Conservation (phyloP, 2,888 invertebrate genomes). For the Atrina japonica region DNA sequence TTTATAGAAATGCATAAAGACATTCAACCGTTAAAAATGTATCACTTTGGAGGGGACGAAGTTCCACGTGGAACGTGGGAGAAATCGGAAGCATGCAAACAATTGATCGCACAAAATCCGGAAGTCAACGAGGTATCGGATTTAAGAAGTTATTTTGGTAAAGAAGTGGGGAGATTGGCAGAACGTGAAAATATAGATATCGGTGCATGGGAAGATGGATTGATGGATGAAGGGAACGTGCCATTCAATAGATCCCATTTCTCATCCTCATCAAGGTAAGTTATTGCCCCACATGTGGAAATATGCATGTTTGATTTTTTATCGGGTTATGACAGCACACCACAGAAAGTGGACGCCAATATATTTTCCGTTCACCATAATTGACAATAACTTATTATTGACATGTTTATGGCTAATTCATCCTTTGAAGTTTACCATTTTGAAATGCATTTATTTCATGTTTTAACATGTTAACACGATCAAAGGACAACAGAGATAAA, state of each 20-base stretch:
- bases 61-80: conserved; percentile 65
- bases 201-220: conserved; percentile 72
- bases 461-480: too few relatives aligned
- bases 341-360: too few relatives aligned
- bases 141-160: conserved; percentile 42
- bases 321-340: background rate
- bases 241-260: conserved; percentile 16
- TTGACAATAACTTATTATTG: too few relatives aligned
- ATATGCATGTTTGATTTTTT: background rate
- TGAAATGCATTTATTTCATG: too few relatives aligned
- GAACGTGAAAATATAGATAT: conserved; percentile 51
- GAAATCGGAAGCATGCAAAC: conserved; percentile 53
- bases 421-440: too few relatives aligned
- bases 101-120: conserved; percentile 31
- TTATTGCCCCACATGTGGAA: background rate
- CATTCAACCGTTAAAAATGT: conserved; percentile 63
- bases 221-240: conserved; percentile 35
- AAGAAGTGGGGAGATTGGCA: conserved; percentile 13
- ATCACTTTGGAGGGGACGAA: conserved; percentile 75
- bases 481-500: too few relatives aligned
- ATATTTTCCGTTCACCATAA: too few relatives aligned
- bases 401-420: too few relatives aligned
- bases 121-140: conserved; percentile 19
- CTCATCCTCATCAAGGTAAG: conserved; percentile 15
- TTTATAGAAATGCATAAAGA: conserved; percentile 61